Base-by-base conservation (phyloP, 2,113 vertebrate genomes). In the Xyliphius kryptos region DNA sequence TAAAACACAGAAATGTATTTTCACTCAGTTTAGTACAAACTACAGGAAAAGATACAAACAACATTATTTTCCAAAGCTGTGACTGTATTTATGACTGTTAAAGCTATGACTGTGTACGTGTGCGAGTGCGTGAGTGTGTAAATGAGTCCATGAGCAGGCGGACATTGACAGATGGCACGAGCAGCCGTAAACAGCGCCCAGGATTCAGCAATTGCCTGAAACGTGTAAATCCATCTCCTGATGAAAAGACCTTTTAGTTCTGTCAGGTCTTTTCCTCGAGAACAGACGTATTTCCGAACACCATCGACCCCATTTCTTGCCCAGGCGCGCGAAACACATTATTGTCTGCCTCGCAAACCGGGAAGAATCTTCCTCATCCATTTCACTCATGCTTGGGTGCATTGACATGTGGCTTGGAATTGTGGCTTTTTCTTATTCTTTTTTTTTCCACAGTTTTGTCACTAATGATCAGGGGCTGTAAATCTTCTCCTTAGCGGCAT, bases 141-240 rank as follows among this genome's bases (percentile, higher is more conserved):
- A 61, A 19, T 67, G 70, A 44, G 47, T 56, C 47, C 26, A 66
- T 44, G 71, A 74, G 73, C 67, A 72, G 74, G 63, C 68, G 66
- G 77, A 76, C 61, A 26, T 16, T 79, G 80, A 86, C 86, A 86
- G 85, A 88, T 86, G 82, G 81, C 70, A 66, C 58, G 67, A 76
- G 66, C 72, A 69, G 72, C 67, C 68, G 71, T 61, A 74, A 63
- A 53, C 62, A 46, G 41, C 9, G 38, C 17, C 48, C 67, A 52
- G 15, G 48, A 56, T 52, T 32, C 21, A n/a, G n/a, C n/a, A n/a
- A n/a, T n/a, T n/a, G n/a, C n/a, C n/a, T n/a, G n/a, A n/a, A n/a
- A 9, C 52, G 47, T 36, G 48, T n/a, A 51, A 50, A 51, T 17
- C 16, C 44, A 37, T 49, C 21, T 41, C 8, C 17, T 66, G 58